Evolutionary conservation across 1,140 invertebrate species (phyloP).

Genomic region (Psilanteris sp.): DNA sequence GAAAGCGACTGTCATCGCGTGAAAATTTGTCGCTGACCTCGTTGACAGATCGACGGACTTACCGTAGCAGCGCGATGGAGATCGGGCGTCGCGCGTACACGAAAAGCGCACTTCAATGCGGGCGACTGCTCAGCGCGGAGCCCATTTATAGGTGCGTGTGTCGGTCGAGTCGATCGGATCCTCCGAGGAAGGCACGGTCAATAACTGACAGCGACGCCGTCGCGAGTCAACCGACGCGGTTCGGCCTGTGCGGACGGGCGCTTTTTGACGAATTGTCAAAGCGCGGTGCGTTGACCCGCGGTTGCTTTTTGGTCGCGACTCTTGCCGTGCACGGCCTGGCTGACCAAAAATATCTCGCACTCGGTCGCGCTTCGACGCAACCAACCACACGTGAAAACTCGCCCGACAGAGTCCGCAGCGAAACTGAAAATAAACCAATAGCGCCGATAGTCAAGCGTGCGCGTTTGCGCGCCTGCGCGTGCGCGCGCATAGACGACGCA

Average conservation of each 20-base stretch:
- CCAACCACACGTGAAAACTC: background rate
- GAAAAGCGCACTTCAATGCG: slow-evolving; percentile 13
- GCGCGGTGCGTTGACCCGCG: slow-evolving; percentile 55
- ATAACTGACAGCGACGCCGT: slow-evolving; percentile 26
- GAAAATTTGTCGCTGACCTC: background rate
- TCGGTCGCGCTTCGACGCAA: no score
- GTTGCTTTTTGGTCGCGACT: no score
- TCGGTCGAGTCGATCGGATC: no score
- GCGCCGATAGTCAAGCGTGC: slow-evolving; percentile 23
- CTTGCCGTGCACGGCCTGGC: background rate
- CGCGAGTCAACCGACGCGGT: slow-evolving; percentile 11
- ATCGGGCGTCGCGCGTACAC: background rate
- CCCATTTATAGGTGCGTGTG: slow-evolving; percentile 11
- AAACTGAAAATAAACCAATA: slow-evolving; percentile 54
- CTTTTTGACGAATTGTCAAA: background rate
- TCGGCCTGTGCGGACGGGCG: background rate
- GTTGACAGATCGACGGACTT: slow-evolving; percentile 16
- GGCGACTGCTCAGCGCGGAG: slow-evolving; percentile 18
- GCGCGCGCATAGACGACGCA: slow-evolving; percentile 17
- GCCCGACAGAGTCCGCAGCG: slow-evolving; percentile 26
- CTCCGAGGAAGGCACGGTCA: slow-evolving; percentile 17
- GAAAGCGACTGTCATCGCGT: background rate
- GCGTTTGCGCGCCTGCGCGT: slow-evolving; percentile 20
- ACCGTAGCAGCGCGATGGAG: slow-evolving; percentile 10
- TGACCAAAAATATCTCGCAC: slow-evolving; percentile 30